Evolutionary conservation across 2,113 vertebrate genomes (phyloP).

Genomic region (Bujurquina vittata): DNA sequence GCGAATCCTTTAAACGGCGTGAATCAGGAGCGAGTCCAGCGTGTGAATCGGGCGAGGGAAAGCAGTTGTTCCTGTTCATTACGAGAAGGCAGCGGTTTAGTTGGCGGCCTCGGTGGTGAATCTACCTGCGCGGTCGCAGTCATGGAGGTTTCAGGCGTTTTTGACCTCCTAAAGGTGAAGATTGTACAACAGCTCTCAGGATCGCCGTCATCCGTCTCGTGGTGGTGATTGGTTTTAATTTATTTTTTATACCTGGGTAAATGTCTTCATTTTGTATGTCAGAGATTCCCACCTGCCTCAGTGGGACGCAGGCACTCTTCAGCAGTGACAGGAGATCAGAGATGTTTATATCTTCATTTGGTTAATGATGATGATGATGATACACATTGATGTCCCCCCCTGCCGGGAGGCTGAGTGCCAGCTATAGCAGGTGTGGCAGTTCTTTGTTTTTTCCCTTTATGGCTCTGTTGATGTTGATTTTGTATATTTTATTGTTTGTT

Average conservation of each 20-base stretch:
- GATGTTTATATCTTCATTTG: conserved; percentile 44
- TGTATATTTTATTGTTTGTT: conserved; percentile 32
- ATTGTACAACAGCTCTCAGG: conserved; percentile 51
- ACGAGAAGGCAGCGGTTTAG: not conserved
- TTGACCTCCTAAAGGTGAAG: conserved; percentile 13
- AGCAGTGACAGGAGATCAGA: conserved; percentile 7
- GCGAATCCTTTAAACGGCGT: not conserved
- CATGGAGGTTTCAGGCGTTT: not conserved
- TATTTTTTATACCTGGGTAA: conserved; percentile 82
- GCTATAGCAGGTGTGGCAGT: conserved; percentile 15
- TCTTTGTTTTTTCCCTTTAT: conserved; percentile 24
- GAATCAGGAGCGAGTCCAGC: not conserved
- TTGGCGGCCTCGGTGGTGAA: not conserved
- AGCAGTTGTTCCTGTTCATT: not conserved
- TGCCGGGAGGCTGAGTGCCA: not conserved
- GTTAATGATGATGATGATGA: conserved; percentile 18
- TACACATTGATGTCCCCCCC: not conserved
- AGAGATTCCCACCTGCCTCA: conserved; percentile 28
- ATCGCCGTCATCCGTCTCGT: conserved; percentile 48
- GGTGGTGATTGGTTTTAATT: conserved; percentile 80
- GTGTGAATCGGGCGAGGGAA: not conserved
- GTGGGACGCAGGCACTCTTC: conserved; percentile 29
- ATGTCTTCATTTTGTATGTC: conserved; percentile 64
- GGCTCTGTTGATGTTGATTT: conserved; percentile 39
- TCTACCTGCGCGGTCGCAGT: not conserved